Base-by-base conservation (phyloP, 2,797 vertebrate species). In the Malurus leucopterus region DNA sequence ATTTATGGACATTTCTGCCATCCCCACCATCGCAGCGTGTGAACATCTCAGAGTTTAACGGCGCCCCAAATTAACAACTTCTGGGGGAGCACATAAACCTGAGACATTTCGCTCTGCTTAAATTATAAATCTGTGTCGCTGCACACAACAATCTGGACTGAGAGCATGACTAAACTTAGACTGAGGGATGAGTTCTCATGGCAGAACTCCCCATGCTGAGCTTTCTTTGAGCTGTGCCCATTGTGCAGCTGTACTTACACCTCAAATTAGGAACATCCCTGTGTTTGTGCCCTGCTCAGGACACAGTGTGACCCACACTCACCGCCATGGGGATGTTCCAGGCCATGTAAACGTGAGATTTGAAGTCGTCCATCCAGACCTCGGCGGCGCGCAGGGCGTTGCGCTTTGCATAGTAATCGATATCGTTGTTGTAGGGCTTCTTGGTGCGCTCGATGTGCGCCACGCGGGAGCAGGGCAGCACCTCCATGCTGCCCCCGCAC, bases 361-460 rank as follows among this genome's bases (percentile, higher is more conserved):
- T 99, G 97, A 98, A 99, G 96, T 99, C 97, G 13, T 99, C 99
- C 99, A 99, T 99, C 99, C 99, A 99, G 86, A 99, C 99, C 95
- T 99, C 99, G 0, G 99, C 99, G 0, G 99, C 99, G 22, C 99
- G 96, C 95, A 99, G 96, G 12, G 99, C 99, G 0, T 99, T 99
- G 81, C 99, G 98, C 91, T 99, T 99, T 75, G 99, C 99, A 10
- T 99, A 99, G 97, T 99, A 99, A 89, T 99, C 99, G 0, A 99
- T 99, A 97, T 99, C 99, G 0, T 98, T 99, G 98, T 99, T 99
- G 97, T 99, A 99, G 62, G 99, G 99, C 89, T 99, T 99, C 97
- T 98, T 98, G 40, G 98, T 99, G 91, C 99, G 99, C 86, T 99
- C 99, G 9, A 99, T 99, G 91, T 99, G 99, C 5, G 99, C 99